phyloP scores from a whole-genome alignment of 2,888 invertebrate genomes.

The Keiferia lycopersicella region DNA sequence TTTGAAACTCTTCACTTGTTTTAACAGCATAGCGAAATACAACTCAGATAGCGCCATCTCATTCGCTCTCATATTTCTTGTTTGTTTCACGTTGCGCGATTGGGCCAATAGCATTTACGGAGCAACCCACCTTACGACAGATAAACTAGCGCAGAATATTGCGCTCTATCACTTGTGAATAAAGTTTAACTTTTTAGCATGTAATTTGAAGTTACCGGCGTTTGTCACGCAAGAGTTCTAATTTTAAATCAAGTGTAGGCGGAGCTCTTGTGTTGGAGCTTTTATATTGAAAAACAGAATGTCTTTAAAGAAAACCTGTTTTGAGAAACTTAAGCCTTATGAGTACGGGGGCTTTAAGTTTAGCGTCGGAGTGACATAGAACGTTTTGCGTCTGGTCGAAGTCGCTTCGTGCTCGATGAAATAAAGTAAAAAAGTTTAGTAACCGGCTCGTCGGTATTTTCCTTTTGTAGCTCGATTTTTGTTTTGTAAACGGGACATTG shows the following conservation, averaged over 20 bases:
- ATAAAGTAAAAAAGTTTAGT: slow-evolving; percentile 79
- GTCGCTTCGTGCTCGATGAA: slow-evolving; percentile 55
- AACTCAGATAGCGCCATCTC: slow-evolving; percentile 61
- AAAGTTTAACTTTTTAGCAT: slow-evolving; percentile 79
- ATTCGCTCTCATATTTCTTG: slow-evolving; percentile 72
- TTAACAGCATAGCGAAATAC: slow-evolving; percentile 35
- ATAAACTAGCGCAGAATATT: slow-evolving; percentile 74
- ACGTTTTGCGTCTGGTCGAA: slow-evolving; percentile 55
- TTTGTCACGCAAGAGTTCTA: slow-evolving; percentile 81
- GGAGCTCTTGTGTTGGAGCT: slow-evolving; percentile 76
- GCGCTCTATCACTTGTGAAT: slow-evolving; percentile 73
- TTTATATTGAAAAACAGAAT: slow-evolving; percentile 79
- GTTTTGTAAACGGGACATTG: slow-evolving; percentile 77
- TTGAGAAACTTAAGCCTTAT: slow-evolving; percentile 80
- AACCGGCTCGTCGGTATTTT: slow-evolving; percentile 79
- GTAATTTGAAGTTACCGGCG: slow-evolving; percentile 77
- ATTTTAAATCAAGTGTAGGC: slow-evolving; percentile 82
- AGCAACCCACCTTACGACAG: slow-evolving; percentile 78
- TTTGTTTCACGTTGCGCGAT: slow-evolving; percentile 76
- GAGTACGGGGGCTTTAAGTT: slow-evolving; percentile 71
- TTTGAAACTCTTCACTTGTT: slow-evolving; percentile 35
- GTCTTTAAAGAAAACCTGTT: slow-evolving; percentile 79
- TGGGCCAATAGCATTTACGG: slow-evolving; percentile 79
- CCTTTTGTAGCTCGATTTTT: slow-evolving; percentile 77
- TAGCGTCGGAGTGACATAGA: slow-evolving; percentile 63